These are phyloP conservation scores for Volucella bombylans DNA, from an alignment of 2,888 invertebrate species.

Conservation along the genomic window DNA sequence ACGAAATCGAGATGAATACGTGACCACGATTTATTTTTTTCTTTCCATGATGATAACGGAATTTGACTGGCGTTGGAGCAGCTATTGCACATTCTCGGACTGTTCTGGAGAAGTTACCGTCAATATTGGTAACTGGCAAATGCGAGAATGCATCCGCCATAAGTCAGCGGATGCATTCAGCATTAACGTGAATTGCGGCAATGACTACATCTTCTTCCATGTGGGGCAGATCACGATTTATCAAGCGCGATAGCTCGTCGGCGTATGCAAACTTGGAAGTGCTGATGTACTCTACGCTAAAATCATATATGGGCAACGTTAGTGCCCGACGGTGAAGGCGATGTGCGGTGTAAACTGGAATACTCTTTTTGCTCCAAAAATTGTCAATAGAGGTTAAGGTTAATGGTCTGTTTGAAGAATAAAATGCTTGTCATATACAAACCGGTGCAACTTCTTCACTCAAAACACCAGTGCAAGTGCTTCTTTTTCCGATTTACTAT, in stretches of 20 bases:
- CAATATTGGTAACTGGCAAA: slow-evolving; percentile 12
- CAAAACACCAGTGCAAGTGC: slow-evolving; percentile 24
- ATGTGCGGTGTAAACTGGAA: slow-evolving; percentile 52
- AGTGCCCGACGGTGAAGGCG: slow-evolving; percentile 57
- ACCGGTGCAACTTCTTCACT: slow-evolving; percentile 72
- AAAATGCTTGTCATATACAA: slow-evolving; percentile 67
- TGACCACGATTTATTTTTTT: not conserved
- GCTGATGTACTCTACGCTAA: slow-evolving; percentile 25
- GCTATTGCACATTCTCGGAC: slow-evolving; percentile 7
- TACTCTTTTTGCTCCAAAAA: slow-evolving; percentile 75
- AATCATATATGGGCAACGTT: slow-evolving; percentile 31
- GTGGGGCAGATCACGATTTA: slow-evolving; percentile 27
- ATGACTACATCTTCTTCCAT: slow-evolving; percentile 36
- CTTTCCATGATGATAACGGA: not conserved
- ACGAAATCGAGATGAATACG: no score
- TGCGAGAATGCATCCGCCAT: not conserved
- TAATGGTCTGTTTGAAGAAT: slow-evolving; percentile 73
- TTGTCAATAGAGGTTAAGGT: slow-evolving; percentile 74
- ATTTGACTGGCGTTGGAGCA: not conserved
- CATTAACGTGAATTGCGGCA: slow-evolving; percentile 22
- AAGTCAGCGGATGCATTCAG: slow-evolving; percentile 9
- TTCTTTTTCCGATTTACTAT: slow-evolving; percentile 76
- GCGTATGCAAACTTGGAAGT: slow-evolving; percentile 42
- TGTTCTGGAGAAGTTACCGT: not conserved
- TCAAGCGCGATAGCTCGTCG: slow-evolving; percentile 73